Evolutionary conservation across 1,140 invertebrate genomes (phyloP), one percentile per base, ranked within the genome.

Genomic region (Heliconius eleuchia): DNA sequence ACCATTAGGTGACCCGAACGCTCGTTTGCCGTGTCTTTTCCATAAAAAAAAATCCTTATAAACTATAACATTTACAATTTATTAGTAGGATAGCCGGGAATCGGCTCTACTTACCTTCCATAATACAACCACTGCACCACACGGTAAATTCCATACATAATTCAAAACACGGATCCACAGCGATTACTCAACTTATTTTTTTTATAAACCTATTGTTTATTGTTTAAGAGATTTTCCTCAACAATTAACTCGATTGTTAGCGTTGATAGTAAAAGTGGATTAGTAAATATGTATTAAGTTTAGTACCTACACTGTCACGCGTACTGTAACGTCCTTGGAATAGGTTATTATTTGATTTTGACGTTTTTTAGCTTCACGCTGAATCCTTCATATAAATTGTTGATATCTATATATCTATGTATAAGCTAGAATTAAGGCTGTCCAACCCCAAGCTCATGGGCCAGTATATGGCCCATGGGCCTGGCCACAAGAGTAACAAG

Each of bases 221-320:
- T 66, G 60, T 66, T 66, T 66, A 66, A 66, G 60, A 66, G 60
- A 30, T 66, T 66, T 66, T 66, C 60, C 60, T 66, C 13, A 66
- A 66, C 23, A 66, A 66, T 66, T 66, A 66, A 66, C 60, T 66
- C 60, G 60, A 66, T 66, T 66, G 60, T 66, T 66, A 66, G 30
- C 23, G 60, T 66, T 66, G 11, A 66, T 66, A 66, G 60, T 66
- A 66, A 66, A 66, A 66, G 60, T 66, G 60, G 23, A 66, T 66
- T 66, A 66, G 23, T 66, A 66, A 57, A 57, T n/a, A 23, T 57
- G 3, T 57, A 23, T n/a, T 57, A 57, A 23, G 42, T 16, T 13
- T 30, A 66, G 11, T 30, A 66, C 13, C 9, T 66, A 66, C 60
- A 66, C 11, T 66, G 60, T 66, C 55, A 60, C 55, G 55, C 55